These are phyloP conservation scores for Pogoniulus pusillus DNA, from an alignment of 2,797 vertebrate genomes.

Conservation along the genomic window DNA sequence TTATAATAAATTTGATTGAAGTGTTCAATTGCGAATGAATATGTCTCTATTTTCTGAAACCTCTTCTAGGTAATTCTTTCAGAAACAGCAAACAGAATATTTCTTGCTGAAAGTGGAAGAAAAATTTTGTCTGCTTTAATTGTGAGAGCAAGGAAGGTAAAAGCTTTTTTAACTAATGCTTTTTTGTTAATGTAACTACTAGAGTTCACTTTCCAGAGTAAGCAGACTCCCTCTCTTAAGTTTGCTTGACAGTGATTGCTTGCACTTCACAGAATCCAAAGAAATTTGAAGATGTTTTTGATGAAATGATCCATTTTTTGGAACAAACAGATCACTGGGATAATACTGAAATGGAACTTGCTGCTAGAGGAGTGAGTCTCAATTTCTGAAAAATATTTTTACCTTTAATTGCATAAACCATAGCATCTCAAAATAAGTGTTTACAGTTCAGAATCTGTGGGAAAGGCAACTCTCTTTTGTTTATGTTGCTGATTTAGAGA, in stretches of 20 bases:
- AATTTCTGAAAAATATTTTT: conserved; percentile 3
- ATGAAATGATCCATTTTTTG: conserved; percentile 94
- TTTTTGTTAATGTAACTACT: neutral
- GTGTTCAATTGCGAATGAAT: neutral
- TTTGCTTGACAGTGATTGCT: neutral
- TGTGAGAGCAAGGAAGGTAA: conserved; percentile 90
- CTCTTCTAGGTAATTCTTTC: conserved; percentile 87
- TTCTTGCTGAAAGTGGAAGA: conserved; percentile 92
- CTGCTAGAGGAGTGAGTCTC: conserved; percentile 86
- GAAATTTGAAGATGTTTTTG: conserved; percentile 95
- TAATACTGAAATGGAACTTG: conserved; percentile 90
- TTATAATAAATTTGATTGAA: neutral
- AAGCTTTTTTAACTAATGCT: neutral
- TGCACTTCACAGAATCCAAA: conserved; percentile 85
- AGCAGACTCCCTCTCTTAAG: neutral
- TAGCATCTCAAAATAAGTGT: neutral
- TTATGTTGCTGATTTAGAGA: conserved; percentile 18
- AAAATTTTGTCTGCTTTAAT: conserved; percentile 93
- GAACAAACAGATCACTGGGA: conserved; percentile 92
- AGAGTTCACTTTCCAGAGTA: neutral
- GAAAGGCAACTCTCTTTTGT: neutral
- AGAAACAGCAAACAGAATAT: conserved; percentile 86
- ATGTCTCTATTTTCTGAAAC: neutral
- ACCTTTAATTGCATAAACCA: neutral
- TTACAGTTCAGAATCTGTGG: neutral